phyloP scores from a whole-genome alignment of 2,113 vertebrate species.

The Megaceryle torquata region DNA sequence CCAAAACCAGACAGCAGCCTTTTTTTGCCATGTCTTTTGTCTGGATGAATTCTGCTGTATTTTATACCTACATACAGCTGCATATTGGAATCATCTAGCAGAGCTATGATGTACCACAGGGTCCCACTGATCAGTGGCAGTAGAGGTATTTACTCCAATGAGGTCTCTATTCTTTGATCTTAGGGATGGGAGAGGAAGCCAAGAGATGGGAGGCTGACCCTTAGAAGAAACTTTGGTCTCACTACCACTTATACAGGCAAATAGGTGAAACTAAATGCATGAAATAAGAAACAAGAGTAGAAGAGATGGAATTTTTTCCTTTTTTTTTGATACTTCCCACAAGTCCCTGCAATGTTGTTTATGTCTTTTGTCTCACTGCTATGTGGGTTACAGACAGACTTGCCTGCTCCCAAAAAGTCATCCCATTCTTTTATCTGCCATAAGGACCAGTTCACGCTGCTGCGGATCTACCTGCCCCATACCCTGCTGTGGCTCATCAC shows the following conservation, averaged over 20 bases:
- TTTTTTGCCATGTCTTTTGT: neutral
- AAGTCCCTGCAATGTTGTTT: neutral
- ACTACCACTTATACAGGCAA: neutral
- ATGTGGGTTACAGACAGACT: slow-evolving; percentile 21
- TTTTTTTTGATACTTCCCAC: neutral
- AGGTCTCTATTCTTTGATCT: neutral
- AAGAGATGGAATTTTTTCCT: neutral
- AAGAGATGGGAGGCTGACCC: neutral
- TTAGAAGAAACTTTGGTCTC: neutral
- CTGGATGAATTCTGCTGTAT: neutral
- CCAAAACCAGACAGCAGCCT: neutral
- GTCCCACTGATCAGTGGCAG: neutral
- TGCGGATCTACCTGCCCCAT: neutral
- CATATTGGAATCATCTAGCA: neutral
- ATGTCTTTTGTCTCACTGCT: neutral
- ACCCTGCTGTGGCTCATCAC: neutral
- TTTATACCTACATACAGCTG: neutral
- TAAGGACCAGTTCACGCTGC: neutral
- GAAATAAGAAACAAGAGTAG: neutral
- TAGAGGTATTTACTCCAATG: neutral
- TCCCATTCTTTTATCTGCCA: neutral
- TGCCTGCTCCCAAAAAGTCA: slow-evolving; percentile 16
- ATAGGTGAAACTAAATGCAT: neutral
- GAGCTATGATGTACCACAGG: neutral
- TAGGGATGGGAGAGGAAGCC: neutral